These are phyloP conservation scores for Drosophila parabipectinata DNA, from an alignment of 1,140 invertebrate genomes.

Conservation along the genomic window DNA sequence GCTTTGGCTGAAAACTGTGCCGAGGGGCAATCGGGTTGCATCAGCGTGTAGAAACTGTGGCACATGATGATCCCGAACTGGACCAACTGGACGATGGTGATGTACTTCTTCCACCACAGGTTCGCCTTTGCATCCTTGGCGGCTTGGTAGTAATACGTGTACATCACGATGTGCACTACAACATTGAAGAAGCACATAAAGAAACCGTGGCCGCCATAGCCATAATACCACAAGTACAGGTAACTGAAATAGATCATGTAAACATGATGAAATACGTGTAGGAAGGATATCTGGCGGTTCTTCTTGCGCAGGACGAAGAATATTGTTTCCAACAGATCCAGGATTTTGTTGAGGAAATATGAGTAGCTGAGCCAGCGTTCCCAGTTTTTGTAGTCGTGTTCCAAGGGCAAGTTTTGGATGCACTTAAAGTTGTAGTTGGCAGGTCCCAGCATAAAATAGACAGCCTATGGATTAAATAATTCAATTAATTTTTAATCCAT, in stretches of 20 bases:
- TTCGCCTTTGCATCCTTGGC: not conserved
- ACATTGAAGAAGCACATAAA: slow-evolving; percentile 46
- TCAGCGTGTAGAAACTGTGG: slow-evolving; percentile 15
- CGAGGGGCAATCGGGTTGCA: slow-evolving; percentile 86
- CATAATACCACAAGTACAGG: slow-evolving; percentile 28
- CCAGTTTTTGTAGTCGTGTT: slow-evolving; percentile 34
- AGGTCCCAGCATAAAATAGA: slow-evolving; percentile 25
- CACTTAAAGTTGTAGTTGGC: slow-evolving; percentile 37
- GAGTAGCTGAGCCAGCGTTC: slow-evolving; percentile 40
- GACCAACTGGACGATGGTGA: slow-evolving; percentile 34
- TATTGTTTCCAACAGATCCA: slow-evolving; percentile 56
- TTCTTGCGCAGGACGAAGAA: slow-evolving; percentile 67
- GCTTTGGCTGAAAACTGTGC: slow-evolving; percentile 3
- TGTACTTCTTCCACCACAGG: slow-evolving; percentile 48
- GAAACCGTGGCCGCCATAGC: slow-evolving; percentile 87
- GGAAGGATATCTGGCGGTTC: slow-evolving; percentile 47
- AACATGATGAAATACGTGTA: slow-evolving; percentile 85
- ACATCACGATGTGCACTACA: slow-evolving; percentile 35
- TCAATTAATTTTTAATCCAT: not conserved
- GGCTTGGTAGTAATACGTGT: slow-evolving; percentile 34
- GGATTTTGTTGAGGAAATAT: slow-evolving; percentile 56
- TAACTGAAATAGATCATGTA: slow-evolving; percentile 67
- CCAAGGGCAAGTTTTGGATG: slow-evolving; percentile 25
- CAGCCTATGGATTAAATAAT: slow-evolving; percentile 18
- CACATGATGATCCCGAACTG: slow-evolving; percentile 24